phyloP scores from a whole-genome alignment of 2,113 vertebrate genomes.

The Sylvietta virens region DNA sequence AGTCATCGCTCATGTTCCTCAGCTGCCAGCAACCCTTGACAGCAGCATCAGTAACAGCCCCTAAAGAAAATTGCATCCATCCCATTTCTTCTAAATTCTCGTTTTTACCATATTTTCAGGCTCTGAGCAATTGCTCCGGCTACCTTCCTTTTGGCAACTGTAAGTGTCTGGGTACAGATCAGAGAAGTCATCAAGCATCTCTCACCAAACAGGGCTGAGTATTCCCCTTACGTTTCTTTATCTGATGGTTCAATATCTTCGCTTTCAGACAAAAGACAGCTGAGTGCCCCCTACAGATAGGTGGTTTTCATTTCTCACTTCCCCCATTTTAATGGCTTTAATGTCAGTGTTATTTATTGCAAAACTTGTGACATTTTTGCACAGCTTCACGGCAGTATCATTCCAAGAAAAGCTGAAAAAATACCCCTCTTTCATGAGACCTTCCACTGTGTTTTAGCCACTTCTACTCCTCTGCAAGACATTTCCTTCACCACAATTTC shows the following conservation, averaged over 20 bases:
- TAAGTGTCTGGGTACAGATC: background rate
- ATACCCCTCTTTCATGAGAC: background rate
- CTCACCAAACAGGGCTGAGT: background rate
- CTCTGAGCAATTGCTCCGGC: conserved; percentile 25
- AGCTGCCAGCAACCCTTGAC: conserved; percentile 4
- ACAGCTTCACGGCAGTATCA: too few species aligned
- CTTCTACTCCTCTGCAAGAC: background rate
- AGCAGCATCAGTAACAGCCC: conserved; percentile 46
- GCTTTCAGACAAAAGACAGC: background rate
- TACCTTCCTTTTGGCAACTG: background rate
- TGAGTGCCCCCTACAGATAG: background rate
- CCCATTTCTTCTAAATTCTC: conserved; percentile 6
- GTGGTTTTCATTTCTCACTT: background rate
- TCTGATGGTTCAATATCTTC: background rate
- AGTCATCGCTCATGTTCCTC: background rate
- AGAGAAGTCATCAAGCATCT: background rate
- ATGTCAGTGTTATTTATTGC: background rate
- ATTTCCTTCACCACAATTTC: background rate
- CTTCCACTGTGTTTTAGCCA: background rate
- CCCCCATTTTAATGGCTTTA: background rate
- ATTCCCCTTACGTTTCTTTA: background rate
- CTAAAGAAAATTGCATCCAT: conserved; percentile 12
- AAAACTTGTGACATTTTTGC: background rate
- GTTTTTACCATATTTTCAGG: background rate
- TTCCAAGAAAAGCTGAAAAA: background rate